A percentile compares a stretch with the other conserved stretches of the same genome.
phyloP scores from a whole-genome alignment of 2,113 vertebrate species.

The Eolophus roseicapilla region DNA sequence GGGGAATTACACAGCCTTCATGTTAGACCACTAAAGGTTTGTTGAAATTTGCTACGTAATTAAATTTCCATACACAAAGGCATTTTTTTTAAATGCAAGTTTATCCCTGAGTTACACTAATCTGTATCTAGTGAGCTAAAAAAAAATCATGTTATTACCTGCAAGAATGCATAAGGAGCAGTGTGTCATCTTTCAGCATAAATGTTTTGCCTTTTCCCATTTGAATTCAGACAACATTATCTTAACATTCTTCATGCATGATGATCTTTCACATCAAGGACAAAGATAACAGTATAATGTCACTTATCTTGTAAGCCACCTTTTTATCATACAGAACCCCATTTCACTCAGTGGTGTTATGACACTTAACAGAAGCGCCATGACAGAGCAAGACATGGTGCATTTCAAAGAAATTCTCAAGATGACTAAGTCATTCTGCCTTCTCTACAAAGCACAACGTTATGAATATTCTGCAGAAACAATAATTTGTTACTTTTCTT shows the following conservation, averaged over 20 bases:
- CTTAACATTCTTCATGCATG: background rate
- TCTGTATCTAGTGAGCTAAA: background rate
- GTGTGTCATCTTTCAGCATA: background rate
- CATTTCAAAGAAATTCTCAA: background rate
- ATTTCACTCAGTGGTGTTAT: background rate
- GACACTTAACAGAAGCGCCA: background rate
- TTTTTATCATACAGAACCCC: background rate
- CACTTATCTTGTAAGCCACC: background rate
- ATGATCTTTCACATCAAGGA: background rate
- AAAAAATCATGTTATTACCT: background rate
- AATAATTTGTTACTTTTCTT: background rate
- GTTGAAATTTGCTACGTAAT: background rate
- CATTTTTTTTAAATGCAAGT: background rate
- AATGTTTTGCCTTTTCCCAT: background rate
- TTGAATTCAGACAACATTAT: slow-evolving; percentile 32
- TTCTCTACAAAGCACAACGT: background rate
- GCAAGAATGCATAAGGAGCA: background rate
- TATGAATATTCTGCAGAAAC: slow-evolving; percentile 17
- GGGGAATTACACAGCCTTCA: background rate
- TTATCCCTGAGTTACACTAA: background rate
- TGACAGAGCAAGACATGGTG: background rate
- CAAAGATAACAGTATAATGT: background rate
- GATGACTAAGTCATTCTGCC: background rate
- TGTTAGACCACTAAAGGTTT: background rate
- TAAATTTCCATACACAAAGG: background rate